Evolutionary conservation across 2,113 vertebrate genomes (phyloP), one percentile per base, ranked within the genome.

Genomic region (Zonotrichia leucophrys): DNA sequence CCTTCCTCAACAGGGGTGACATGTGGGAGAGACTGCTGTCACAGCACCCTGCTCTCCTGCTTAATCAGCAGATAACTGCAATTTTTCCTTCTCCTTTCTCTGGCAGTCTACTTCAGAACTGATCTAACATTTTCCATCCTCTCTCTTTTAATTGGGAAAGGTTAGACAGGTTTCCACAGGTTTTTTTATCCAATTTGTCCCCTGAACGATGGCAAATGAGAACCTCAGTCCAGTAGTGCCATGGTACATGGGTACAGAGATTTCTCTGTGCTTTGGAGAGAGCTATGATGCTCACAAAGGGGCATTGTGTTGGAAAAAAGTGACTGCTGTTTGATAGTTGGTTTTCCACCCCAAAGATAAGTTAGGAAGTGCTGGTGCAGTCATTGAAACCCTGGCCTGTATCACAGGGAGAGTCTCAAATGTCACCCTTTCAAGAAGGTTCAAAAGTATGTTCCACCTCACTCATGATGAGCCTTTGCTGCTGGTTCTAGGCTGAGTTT

Each of bases 21-120:
- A 8, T 1, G 17, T 16, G 31, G 18, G 12, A 19, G 12, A 56
- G 7, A 4, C 7, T 70, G 39, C 0, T 2, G 41, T 31, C 80
- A 66, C 0, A 0, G 20, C 30, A 23, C 23, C 47, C 25, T 66
- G 5, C 7, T 77, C 41, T 87, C 14, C 27, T 73, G 8, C 31
- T 53, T 62, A 15, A 41, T 11, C 25, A 72, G 30, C n/a, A 78
- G 30, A 74, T 87, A 92, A 59, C 9, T 56, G 21, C 16, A 72
- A 35, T 50, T 74, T 42, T 55, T n/a, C 30, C 24, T 42, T 18
- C 17, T 68, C 22, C 18, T 39, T 86, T 80, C 41, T 62, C 52
- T 53, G 42, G 13, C 11, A 23, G 39, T 63, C 37, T 41, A 12
- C 27, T 35, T 86, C 20, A 74, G 49, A 93, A 67, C 5, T 76